A percentile compares a stretch with the other conserved stretches of the same genome.
These are phyloP conservation scores for Aythya fuligula DNA, from an alignment of 2,797 vertebrate species.

Conservation along the genomic window DNA sequence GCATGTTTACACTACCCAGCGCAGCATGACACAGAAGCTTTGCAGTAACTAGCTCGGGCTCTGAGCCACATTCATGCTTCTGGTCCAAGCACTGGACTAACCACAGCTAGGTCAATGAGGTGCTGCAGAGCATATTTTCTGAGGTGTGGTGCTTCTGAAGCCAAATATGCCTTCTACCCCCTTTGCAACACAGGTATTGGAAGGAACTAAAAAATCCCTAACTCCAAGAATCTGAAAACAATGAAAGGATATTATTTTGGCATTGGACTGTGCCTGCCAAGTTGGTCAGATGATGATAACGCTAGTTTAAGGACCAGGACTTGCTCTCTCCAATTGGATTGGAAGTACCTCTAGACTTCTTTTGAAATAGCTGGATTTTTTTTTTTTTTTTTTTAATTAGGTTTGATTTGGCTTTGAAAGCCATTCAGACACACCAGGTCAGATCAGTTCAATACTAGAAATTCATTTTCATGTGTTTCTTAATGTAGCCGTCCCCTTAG, in stretches of 20 bases:
- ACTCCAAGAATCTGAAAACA: not conserved
- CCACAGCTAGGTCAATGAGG: not conserved
- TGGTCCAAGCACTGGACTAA: fast-evolving
- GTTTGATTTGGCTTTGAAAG: not conserved
- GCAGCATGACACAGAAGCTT: not conserved
- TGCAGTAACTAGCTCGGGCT: not conserved
- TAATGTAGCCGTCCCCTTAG: not conserved
- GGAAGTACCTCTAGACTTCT: not conserved
- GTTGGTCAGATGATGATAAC: not conserved
- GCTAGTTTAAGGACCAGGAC: not conserved
- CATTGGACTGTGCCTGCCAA: not conserved
- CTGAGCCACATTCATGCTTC: not conserved
- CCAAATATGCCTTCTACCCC: not conserved
- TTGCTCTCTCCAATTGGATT: not conserved
- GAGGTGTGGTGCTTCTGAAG: not conserved
- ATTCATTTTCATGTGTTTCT: not conserved
- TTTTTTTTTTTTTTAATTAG: not conserved
- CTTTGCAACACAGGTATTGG: not conserved
- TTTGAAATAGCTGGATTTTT: not conserved
- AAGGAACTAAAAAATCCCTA: not conserved
- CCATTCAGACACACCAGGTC: not conserved
- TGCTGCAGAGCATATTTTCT: not conserved
- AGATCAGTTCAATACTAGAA: not conserved
- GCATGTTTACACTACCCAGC: not conserved
- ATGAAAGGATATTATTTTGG: not conserved